These are phyloP conservation scores for Promerops cafer DNA, from an alignment of 2,113 vertebrate genomes.

Conservation along the genomic window DNA sequence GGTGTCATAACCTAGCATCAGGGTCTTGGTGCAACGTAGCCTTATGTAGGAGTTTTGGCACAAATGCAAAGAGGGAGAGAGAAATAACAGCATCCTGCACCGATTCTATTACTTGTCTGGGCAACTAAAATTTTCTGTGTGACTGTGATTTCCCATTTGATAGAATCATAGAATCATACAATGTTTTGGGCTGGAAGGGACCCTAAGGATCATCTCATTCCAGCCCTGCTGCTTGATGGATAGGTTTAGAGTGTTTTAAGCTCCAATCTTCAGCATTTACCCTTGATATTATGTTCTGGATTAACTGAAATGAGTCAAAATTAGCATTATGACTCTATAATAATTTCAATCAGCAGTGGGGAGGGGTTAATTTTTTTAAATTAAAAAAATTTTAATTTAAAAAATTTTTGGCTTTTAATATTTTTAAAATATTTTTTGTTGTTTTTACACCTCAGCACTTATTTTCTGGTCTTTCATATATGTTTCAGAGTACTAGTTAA, in stretches of 20 bases:
- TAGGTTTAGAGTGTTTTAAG: neutral
- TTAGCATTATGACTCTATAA: neutral
- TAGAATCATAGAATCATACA: neutral
- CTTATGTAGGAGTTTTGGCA: neutral
- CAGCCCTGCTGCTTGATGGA: neutral
- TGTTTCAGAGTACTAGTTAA: neutral
- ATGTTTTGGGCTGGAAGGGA: neutral
- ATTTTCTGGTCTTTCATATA: neutral
- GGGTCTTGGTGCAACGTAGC: neutral
- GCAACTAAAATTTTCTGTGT: neutral
- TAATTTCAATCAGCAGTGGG: neutral
- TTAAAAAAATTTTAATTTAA: no score
- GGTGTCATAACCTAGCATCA: neutral
- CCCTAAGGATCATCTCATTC: neutral
- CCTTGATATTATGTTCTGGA: neutral
- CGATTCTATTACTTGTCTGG: neutral
- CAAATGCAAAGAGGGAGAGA: neutral
- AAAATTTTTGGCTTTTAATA: no score
- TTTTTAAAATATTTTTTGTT: no score
- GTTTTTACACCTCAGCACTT: neutral
- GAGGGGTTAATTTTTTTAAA: accelerated
- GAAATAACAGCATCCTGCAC: neutral
- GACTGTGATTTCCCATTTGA: neutral
- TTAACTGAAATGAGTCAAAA: neutral
- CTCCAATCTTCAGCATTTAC: neutral